phyloP scores from a whole-genome alignment of 1,140 invertebrate species.

The Cotesia typhae region DNA sequence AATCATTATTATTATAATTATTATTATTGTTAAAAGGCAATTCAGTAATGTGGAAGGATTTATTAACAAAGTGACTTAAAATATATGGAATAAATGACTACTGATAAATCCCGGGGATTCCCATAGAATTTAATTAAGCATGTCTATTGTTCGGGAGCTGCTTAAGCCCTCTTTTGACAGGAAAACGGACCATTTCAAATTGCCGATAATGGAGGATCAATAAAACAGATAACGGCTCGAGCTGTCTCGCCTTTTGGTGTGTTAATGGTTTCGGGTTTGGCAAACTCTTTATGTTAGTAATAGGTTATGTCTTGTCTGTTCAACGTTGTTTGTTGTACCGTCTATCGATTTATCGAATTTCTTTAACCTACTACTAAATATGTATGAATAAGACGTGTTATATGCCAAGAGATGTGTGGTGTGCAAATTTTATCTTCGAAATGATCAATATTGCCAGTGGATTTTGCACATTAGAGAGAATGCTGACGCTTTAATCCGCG shows the following conservation, averaged over 20 bases:
- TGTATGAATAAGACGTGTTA: background rate
- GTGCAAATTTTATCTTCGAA: background rate
- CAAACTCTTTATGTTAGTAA: background rate
- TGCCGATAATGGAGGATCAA: background rate
- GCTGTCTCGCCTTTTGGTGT: too few relatives aligned
- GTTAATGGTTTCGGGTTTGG: background rate
- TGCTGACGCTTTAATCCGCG: background rate
- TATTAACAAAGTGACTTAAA: too few relatives aligned
- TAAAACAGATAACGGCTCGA: background rate
- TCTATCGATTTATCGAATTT: constrained; percentile 10
- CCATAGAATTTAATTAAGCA: too few relatives aligned
- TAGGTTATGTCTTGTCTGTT: too few relatives aligned
- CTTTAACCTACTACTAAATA: too few relatives aligned
- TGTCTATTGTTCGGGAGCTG: too few relatives aligned
- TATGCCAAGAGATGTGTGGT: background rate
- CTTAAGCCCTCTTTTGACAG: background rate
- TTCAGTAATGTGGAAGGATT: too few relatives aligned
- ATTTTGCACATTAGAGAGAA: background rate
- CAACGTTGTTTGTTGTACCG: too few relatives aligned
- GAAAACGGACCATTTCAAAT: background rate
- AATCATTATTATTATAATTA: too few relatives aligned
- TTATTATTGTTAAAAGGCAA: too few relatives aligned
- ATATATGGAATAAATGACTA: too few relatives aligned
- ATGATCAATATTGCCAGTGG: background rate
- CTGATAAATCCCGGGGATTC: too few relatives aligned